phyloP scores from a whole-genome alignment of 2,113 vertebrate species.

The Pica pica region DNA sequence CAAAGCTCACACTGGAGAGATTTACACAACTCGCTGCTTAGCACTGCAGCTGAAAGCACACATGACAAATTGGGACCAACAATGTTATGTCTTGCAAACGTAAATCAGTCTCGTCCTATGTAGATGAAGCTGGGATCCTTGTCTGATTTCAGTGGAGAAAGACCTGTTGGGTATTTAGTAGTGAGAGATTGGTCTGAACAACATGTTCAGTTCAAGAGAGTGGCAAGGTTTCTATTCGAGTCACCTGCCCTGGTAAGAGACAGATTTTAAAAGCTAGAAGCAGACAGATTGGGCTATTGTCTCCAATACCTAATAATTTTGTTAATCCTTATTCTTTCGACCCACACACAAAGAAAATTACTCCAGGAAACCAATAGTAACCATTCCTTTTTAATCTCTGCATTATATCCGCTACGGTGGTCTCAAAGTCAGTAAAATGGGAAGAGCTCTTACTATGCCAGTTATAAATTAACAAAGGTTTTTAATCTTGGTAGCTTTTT shows the following conservation, averaged over 20 bases:
- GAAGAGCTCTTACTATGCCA: not conserved
- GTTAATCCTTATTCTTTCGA: conserved; percentile 18
- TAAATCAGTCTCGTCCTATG: not conserved
- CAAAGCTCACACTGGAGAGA: not conserved
- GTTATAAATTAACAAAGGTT: not conserved
- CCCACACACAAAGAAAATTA: not conserved
- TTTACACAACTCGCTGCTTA: fast-evolving
- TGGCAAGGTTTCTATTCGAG: not conserved
- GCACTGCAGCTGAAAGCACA: not conserved
- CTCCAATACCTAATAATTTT: not conserved
- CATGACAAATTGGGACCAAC: not conserved
- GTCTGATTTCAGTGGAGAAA: not conserved
- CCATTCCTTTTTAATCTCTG: conserved; percentile 2
- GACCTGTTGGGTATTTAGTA: not conserved
- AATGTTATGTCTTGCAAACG: fast-evolving
- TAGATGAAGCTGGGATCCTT: not conserved
- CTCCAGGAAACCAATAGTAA: not conserved
- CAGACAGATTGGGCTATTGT: not conserved
- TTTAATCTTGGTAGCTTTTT: not conserved
- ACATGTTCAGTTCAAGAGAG: not conserved
- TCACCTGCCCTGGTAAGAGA: not conserved
- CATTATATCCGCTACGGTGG: not conserved
- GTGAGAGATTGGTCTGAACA: not conserved
- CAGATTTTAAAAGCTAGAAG: not conserved
- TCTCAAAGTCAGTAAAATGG: not conserved